Conservation (phyloP, 64 coral and sea anemone genomes). For the Orbicella faveolata region DNA sequence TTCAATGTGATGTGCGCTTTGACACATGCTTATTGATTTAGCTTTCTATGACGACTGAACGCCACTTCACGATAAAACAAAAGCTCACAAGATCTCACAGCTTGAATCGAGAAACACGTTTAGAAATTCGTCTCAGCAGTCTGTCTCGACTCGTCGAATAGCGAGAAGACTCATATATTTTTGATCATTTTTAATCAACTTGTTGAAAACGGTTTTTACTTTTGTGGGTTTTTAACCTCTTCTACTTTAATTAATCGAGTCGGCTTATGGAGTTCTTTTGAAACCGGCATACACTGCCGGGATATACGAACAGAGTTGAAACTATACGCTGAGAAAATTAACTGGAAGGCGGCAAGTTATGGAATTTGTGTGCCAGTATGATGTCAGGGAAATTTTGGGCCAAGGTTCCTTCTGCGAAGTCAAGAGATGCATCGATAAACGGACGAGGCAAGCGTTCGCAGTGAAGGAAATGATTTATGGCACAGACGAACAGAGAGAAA, state of each 20-base stretch:
- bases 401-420: constrained; percentile 68
- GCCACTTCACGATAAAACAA: neutral
- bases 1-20: constrained; percentile 1
- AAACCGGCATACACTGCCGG: neutral
- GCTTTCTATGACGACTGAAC: neutral
- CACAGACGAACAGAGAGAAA: constrained; percentile 44
- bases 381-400: constrained; percentile 74
- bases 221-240: neutral
- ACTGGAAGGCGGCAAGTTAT: constrained; percentile 24
- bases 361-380: constrained; percentile 75
- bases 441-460: constrained; percentile 61
- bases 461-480: constrained; percentile 57
- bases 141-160: neutral
- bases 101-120: neutral
- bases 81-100: neutral
- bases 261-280: neutral
- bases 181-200: too few species aligned
- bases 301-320: neutral
- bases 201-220: too few species aligned
- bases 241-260: neutral
- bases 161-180: neutral
- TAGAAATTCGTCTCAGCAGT: neutral
- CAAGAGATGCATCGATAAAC: constrained; percentile 71
- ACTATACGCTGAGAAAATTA: neutral
- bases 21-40: constrained; percentile 5